Evolutionary conservation across 2,888 invertebrate species (phyloP), one percentile per base, ranked within the genome.

Genomic region (Seira sanloemensis): DNA sequence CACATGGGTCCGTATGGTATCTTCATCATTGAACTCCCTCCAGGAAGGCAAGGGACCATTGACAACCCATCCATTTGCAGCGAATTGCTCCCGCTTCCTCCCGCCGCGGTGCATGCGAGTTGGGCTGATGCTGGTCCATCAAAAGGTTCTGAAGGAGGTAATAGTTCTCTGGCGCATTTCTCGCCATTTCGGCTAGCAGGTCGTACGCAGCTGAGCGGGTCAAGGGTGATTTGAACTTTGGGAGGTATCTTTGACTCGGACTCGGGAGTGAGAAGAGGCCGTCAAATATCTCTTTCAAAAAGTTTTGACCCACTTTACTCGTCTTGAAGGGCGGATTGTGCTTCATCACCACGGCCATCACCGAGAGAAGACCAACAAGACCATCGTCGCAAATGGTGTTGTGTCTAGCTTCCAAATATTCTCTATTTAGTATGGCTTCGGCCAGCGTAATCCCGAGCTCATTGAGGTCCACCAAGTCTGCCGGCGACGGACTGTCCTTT

Each of bases 71-170:
- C 37, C 27, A 76, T 27, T 5, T 98, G 91, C 97, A 97, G 90
- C 97, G 97, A 0, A 97, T 96, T 0, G 98, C 93, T 0, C 97
- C 97, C 91, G 98, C 98, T 90, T 98, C 98, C 85, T 97, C 96
- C 1, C 98, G 98, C 98, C 98, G 98, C 0, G 96, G 95, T 0
- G 95, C 94, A 90, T 95, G 95, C 0, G 95, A 94, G 94, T 94
- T 94, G 19, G 96, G 96, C 88, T 95, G 95, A 91, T 98, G 97
- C 90, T 98, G 98, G 1, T 94, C 94, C 91, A 97, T 92, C 54
- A 98, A 93, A 90, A 96, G 96, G 72, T 94, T 94, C 90, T 97
- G 97, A 27, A 98, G 92, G 87, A 96, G 93, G 90, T 94, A 94
- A 91, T 97, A 98, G 92, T 97, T 98, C 80, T 95, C 95, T 0